Base-by-base conservation (phyloP, 2,888 invertebrate genomes). In the Orchesellides sinensis region DNA sequence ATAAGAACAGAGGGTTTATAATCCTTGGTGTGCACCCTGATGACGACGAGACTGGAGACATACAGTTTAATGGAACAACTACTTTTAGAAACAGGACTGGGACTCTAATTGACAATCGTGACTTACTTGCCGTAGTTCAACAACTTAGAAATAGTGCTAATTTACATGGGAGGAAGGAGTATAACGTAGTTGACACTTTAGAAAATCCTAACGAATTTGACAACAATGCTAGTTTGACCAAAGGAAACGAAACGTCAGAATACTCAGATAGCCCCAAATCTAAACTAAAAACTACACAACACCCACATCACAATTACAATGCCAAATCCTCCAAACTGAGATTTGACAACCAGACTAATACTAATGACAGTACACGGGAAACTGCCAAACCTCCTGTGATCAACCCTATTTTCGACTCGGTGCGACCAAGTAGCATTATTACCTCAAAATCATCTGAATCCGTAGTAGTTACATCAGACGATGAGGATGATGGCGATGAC, bases 231-330 rank as follows among this genome's bases (percentile, higher is more conserved):
- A 19, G 2, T 3, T 47, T 12, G 8, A 47, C 8, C 78, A 23
- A 66, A 40, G 12, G 19, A 56, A 59, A 45, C 68, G 29, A 19
- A 66, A 17, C 66, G 19, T 52, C 68, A 68, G n/a, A n/a, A n/a
- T n/a, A n/a, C n/a, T n/a, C n/a, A n/a, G n/a, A n/a, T n/a, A n/a
- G n/a, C 12, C 56, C 69, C 40, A 8, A 40, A 40, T 40, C 2
- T 32, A 17, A 10, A 56, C 0, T 19, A 35, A 65, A 47, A n/a
- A 61, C 68, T 14, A 81, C 83, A 0, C 47, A 81, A 21, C 83
- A 86, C 63, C 87, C 87, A 1, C 80, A 85, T 65, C 87, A 87
- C 23, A 87, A 87, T 66, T 86, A 87, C 70, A 68, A 82, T 27
- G 54, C 69, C 10, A 79, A 25, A 12, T 61, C 78, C 3, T 54